A percentile compares a stretch with the other conserved stretches of the same genome.
These are phyloP conservation scores for Danaus melanippus DNA, from an alignment of 1,140 invertebrate species.

Conservation along the genomic window DNA sequence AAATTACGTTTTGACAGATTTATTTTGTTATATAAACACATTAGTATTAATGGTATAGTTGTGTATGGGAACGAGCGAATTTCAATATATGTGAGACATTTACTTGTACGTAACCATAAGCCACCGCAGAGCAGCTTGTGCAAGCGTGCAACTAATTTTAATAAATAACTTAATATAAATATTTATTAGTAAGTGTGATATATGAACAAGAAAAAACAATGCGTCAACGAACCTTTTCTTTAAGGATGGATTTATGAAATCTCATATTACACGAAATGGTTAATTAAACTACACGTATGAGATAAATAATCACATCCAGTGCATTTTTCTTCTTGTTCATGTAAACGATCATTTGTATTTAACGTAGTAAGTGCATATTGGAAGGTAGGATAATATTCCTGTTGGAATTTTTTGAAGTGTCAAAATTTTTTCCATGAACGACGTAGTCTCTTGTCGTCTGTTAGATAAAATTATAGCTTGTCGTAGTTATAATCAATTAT, in stretches of 20 bases:
- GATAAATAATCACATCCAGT: too few species aligned
- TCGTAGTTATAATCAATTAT: slow-evolving; percentile 68
- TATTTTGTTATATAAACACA: slow-evolving; percentile 54
- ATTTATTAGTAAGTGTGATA: slow-evolving; percentile 35
- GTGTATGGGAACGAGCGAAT: slow-evolving; percentile 57
- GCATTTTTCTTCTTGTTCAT: slow-evolving; percentile 16
- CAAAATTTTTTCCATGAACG: slow-evolving; percentile 61
- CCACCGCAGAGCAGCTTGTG: slow-evolving; percentile 58
- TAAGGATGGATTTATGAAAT: too few species aligned
- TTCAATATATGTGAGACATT: slow-evolving; percentile 45
- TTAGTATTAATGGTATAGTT: slow-evolving; percentile 35
- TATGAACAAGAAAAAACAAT: slow-evolving; percentile 17
- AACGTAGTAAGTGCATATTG: slow-evolving; percentile 57
- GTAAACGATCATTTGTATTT: slow-evolving; percentile 25
- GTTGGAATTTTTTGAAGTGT: slow-evolving; percentile 58
- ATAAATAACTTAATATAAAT: slow-evolving; percentile 36
- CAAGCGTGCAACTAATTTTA: slow-evolving; percentile 61
- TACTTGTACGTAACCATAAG: slow-evolving; percentile 38
- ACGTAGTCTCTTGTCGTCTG: slow-evolving; percentile 45
- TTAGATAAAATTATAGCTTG: slow-evolving; percentile 69
- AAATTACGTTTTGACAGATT: slow-evolving; percentile 60
- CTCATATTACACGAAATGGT: too few species aligned
- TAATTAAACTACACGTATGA: too few species aligned
- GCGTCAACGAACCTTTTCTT: too few species aligned
- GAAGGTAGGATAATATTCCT: slow-evolving; percentile 52